A percentile compares a stretch with the other conserved stretches of the same genome.
Evolutionary conservation across 2,113 vertebrate species (phyloP).

Genomic region (Solenodon paradoxus): DNA sequence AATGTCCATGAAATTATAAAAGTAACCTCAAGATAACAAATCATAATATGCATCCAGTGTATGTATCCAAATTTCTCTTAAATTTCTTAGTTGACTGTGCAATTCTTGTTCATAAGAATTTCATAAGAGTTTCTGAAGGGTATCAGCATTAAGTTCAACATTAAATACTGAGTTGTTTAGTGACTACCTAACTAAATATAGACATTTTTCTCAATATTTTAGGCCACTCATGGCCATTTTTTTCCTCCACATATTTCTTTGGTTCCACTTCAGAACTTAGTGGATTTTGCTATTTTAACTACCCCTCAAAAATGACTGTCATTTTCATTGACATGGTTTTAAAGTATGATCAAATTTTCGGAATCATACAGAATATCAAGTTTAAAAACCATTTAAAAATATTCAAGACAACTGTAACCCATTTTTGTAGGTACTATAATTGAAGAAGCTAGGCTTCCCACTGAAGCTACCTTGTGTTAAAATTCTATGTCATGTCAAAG

Average conservation of each 20-base stretch:
- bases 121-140: slow-evolving; percentile 16
- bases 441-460: not conserved
- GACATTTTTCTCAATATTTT: not conserved
- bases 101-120: slow-evolving; percentile 10
- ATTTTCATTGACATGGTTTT: slow-evolving; percentile 30
- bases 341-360: not conserved
- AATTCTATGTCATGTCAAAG: not conserved
- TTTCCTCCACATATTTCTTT: not conserved
- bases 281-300: not conserved
- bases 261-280: not conserved
- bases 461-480: not conserved
- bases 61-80: not conserved
- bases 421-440: not conserved
- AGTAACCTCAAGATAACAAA: slow-evolving; percentile 34
- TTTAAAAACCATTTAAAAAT: slow-evolving; percentile 13
- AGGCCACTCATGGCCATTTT: not conserved
- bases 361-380: not conserved
- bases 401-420: not conserved
- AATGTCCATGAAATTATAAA: slow-evolving; percentile 49
- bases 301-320: not conserved
- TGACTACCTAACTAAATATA: not conserved
- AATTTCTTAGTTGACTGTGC: slow-evolving; percentile 25
- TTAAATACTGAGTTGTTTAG: slow-evolving; percentile 15
- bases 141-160: slow-evolving; percentile 18
- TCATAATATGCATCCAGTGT: not conserved